Evolutionary conservation across 2,888 invertebrate genomes (phyloP), one percentile per base, ranked within the genome.

Genomic region (Megamerina dolium): DNA sequence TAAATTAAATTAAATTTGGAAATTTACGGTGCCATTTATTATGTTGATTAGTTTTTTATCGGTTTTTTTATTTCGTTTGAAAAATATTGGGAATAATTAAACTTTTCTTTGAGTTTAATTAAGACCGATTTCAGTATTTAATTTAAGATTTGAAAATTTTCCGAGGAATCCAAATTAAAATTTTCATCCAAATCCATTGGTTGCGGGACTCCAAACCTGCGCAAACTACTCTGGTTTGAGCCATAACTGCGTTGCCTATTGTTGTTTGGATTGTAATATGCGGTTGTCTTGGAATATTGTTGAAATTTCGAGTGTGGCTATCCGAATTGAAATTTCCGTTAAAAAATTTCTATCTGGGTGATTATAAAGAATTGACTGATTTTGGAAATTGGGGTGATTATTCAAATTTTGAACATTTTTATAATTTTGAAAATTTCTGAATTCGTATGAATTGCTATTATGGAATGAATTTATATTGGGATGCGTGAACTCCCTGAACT

Each of bases 51-150:
- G 30, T 30, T 30, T 30, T 13, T n/a, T 9, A n/a, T 30, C 30
- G 10, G 30, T 19, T 17, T 37, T 13, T 18, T 23, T 13, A 16
- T 19, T 14, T 16, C 3, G 37, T 37, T 29, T 16, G 9, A 21
- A 37, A 29, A 18, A 17, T 29, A 29, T 23, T 29, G 4, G 29
- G 13, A 18, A 21, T 14, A 12, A 36, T 36, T 3, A 36, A 20
- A 36, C 20, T 21, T 36, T n/a, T n/a, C n/a, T n/a, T n/a, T n/a
- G n/a, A n/a, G n/a, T 20, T 36, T 20, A 36, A 14, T 3, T 23
- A n/a, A n/a, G 37, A 10, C 26, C 26, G 26, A 17, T 27, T 37
- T 37, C 26, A 37, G 26, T 37, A 27, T 37, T 37, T 37, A 37
- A 27, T 4, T 26, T 2, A 37, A 37, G 14, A 12, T 16, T 14